Evolutionary conservation across 2,888 invertebrate genomes (phyloP).

Genomic region (Pseudococcus longispinus): DNA sequence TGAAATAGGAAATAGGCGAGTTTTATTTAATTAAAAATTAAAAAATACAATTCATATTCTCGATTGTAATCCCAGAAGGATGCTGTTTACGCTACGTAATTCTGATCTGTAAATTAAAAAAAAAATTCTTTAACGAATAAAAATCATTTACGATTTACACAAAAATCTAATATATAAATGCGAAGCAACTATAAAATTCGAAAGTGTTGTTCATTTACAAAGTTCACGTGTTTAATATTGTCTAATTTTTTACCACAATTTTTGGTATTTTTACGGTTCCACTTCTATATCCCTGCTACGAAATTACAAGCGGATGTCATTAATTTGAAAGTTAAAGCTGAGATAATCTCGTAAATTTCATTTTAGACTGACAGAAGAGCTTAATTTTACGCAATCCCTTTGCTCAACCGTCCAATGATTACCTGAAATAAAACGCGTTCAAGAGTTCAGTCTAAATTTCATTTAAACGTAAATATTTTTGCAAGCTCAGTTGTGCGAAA

Average conservation of each 20-base stretch:
- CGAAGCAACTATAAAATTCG: background rate
- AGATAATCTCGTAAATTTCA: constrained; percentile 53
- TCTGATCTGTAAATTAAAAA: background rate
- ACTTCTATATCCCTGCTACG: background rate
- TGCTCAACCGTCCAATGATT: background rate
- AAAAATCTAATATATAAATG: background rate
- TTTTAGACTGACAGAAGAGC: constrained; percentile 47
- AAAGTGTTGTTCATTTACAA: background rate
- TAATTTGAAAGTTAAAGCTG: constrained; percentile 36
- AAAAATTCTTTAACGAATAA: background rate
- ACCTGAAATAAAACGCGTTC: constrained; percentile 18
- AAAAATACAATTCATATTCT: no score
- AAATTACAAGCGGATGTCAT: constrained; percentile 41
- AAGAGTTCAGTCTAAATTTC: background rate
- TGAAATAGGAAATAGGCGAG: no score
- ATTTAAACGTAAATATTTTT: background rate
- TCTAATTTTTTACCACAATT: background rate
- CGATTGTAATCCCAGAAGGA: background rate
- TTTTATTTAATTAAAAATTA: no score
- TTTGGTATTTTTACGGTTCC: background rate
- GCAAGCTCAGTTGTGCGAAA: background rate
- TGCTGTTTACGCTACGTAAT: background rate
- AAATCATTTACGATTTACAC: background rate
- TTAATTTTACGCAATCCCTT: constrained; percentile 40
- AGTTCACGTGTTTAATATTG: constrained; percentile 2